Evolutionary conservation across 2,888 invertebrate genomes (phyloP), one percentile per base, ranked within the genome.

Genomic region (Andrena bicolor): DNA sequence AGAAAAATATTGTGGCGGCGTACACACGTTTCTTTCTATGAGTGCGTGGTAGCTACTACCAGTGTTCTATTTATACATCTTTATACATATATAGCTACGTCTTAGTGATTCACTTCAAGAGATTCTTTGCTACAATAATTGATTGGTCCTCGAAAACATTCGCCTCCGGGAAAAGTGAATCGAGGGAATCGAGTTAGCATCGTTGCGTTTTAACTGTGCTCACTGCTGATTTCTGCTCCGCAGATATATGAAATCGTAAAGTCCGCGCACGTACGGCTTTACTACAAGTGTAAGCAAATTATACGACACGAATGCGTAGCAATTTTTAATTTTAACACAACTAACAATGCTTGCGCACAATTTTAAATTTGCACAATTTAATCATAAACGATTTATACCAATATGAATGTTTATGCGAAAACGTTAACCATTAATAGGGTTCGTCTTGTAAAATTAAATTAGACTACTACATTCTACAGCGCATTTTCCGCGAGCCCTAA

Each of bases 71-170:
- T 41, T 70, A 60, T 70, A 70, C 32, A 56, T 8, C 32, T 41
- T 2, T 30, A 28, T 13, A 13, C 32, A 23, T 20, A 51, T n/a
- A 56, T 65, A 73, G 13, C 20, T n/a, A 41, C 35, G 48, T 13
- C 28, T 41, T 35, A 20, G 20, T 26, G 64, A 32, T 4, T 41
- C 30, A 80, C 74, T 70, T 77, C 66, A 26, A 53, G 60, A 51
- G 7, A 41, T 53, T 69, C 71, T 23, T 35, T 20, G 26, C 26
- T 51, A 28, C 26, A 69, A 51, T 61, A 74, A 76, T 70, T 83
- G 81, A 86, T 83, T 83, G 66, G 73, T 48, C 71, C 66, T 61
- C 48, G 68, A 66, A 74, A 71, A 35, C 61, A 60, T 82, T 51
- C 30, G 7, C 48, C n/a, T 20, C 35, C 32, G 8, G 7, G 35